Base-by-base conservation (phyloP, 2,797 vertebrate genomes). In the Astyanax mexicanus region DNA sequence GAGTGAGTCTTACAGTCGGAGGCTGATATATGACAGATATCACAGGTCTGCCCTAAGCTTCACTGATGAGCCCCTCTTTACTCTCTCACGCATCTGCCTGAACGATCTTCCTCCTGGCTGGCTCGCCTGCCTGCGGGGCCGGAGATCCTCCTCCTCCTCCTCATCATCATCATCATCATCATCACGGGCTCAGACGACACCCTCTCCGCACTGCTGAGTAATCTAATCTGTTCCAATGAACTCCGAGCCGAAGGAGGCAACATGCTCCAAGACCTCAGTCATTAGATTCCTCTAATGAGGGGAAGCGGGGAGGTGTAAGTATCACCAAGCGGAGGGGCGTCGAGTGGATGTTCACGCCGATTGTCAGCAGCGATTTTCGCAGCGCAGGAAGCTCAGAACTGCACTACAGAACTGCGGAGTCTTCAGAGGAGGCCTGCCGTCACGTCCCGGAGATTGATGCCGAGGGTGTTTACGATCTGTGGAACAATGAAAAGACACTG, bases 241-340 rank as follows among this genome's bases (percentile, higher is more conserved):
- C 72, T 57, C 54, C 8, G 49, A 64, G 42, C 68, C 66, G 44
- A 62, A 15, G 49, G 52, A 70, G 62, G 8, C 74, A 65, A 62
- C 40, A 65, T 57, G 69, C 61, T 68, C 58, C 62, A 60, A 49
- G 70, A 68, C 35, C 49, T 19, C 27, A 17, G 40, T 55, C 57
- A 61, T 74, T 69, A 90, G 93, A 94, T 92, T 90, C 90, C 91
- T 71, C 74, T 80, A 82, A 76, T 73, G 54, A 78, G 49, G 23
- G 68, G 54, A 64, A 78, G 8, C 3, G 1, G 10, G n/a, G 15
- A 21, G 6, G 42, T 77, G 71, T 75, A 45, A 72, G 68, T 77
- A 55, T 64, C 29, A 51, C 65, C 49, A 17, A 42, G 37, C 57
- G 35, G 25, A 65, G 42, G 35, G 88, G 55, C 23, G 27, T 23